Conservation (phyloP, 2,113 vertebrate genomes). For the Brienomyrus brachyistius region DNA sequence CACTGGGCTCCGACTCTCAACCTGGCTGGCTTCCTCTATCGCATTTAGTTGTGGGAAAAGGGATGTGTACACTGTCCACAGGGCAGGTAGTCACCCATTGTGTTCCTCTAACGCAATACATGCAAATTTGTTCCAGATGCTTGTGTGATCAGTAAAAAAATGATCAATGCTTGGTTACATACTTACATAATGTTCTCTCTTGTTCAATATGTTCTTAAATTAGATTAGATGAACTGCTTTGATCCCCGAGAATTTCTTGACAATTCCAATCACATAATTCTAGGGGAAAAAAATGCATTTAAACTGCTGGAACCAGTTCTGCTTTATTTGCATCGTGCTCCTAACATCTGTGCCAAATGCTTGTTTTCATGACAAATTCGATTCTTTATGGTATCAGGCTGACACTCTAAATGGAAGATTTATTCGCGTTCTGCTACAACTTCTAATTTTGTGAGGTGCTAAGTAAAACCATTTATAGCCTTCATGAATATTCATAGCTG, state of each 20-base stretch:
- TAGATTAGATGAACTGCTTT: background rate
- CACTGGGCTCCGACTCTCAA: background rate
- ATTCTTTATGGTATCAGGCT: background rate
- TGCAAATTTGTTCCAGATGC: background rate
- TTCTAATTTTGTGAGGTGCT: background rate
- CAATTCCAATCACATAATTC: background rate
- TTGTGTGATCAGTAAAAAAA: background rate
- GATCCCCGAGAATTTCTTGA: background rate
- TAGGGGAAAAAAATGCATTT: background rate
- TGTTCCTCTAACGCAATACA: background rate
- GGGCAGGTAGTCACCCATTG: background rate
- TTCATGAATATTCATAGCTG: constrained; percentile 4
- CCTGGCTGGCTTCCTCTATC: background rate
- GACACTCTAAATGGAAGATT: background rate
- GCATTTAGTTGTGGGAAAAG: background rate
- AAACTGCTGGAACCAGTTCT: background rate
- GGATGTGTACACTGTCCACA: background rate
- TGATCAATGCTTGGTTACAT: background rate
- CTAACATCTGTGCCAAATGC: background rate
- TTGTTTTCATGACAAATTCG: background rate
- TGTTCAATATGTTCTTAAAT: background rate
- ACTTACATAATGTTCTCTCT: background rate
- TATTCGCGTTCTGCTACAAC: background rate
- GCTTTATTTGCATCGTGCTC: background rate
- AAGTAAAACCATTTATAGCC: background rate